Base-by-base conservation (phyloP, 2,113 vertebrate genomes). In the Geococcyx californianus region DNA sequence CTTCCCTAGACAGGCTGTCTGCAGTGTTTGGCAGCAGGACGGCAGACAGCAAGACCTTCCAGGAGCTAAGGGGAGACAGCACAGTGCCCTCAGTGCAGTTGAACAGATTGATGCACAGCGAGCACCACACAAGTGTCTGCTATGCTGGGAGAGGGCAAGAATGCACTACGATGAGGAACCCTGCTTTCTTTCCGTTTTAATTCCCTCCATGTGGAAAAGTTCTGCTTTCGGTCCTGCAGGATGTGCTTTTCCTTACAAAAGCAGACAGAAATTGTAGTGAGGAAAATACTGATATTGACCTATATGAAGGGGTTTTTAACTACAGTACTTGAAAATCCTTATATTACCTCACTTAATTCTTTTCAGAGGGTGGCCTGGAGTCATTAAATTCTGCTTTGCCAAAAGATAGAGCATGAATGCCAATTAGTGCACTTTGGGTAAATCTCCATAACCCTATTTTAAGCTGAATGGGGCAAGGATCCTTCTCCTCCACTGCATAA, bases 21-120 rank as follows among this genome's bases (percentile, higher is more conserved):
- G n/a, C 60, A 75, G n/a, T 17, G 34, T 21, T 24, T 3, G 40
- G 64, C 15, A 25, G 54, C 15, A 25, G 54, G n/a, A 38, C 5
- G 45, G 63, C 75, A n/a, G 70, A 60, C 7, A n/a, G 36, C 28
- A 52, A 20, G 16, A 28, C 10, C 29, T 13, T 4, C 12, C 7
- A 69, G 34, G 33, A 76, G 54, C 36, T 2, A 1, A 33, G 13
- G 56, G 7, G 45, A 70, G 23, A 29, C 1, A 11, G 67, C 42
- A 2, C 3, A 0, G 62, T 13, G 36, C 33, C 23, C 68, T 31
- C 52, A 15, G 45, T 0, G 16, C 2, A 38, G 58, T 56, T 34
- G 44, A n/a, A 44, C 0, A 0, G 40, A 38, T 6, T 6, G 0
- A 47, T 1, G 7, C 23, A n/a, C n/a, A 36, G 7, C 1, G 0